A percentile compares a stretch with the other conserved stretches of the same genome.
These are phyloP conservation scores for Apaloderma vittatum DNA, from an alignment of 2,113 vertebrate species.

Conservation along the genomic window DNA sequence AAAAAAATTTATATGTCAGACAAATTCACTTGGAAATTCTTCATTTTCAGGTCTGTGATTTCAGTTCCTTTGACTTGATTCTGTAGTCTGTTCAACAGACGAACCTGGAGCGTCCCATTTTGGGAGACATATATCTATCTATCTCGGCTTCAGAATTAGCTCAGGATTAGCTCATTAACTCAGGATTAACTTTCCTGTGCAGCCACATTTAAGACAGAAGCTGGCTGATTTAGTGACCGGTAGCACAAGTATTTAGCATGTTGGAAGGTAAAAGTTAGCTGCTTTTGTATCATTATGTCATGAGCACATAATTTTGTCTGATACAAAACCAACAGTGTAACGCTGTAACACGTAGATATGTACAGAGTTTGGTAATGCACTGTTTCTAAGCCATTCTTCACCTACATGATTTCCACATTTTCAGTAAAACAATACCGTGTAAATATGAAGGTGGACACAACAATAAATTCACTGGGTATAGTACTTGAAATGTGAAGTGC, in stretches of 20 bases:
- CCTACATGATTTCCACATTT: not conserved
- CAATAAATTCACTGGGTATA: not conserved
- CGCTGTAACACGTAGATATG: not conserved
- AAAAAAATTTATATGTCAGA: not conserved
- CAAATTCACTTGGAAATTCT: not conserved
- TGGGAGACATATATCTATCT: not conserved
- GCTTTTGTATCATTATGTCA: not conserved
- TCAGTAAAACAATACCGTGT: not conserved
- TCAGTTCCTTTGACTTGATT: not conserved
- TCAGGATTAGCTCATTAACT: not conserved
- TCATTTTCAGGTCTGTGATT: not conserved
- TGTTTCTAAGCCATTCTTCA: not conserved
- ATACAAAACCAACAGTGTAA: not conserved
- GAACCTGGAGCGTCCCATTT: not conserved
- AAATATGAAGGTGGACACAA: not conserved
- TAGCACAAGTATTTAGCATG: not conserved
- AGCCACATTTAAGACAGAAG: not conserved
- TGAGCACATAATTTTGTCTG: not conserved
- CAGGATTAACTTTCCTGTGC: not conserved
- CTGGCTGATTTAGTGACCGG: not conserved
- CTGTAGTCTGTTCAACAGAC: not conserved
- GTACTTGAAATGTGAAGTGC: not conserved
- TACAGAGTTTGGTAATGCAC: not conserved
- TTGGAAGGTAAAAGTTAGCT: not conserved
- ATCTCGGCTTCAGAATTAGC: not conserved